Conservation (phyloP, 2,888 invertebrate species). For the Caenorhabditis macrosperma region DNA sequence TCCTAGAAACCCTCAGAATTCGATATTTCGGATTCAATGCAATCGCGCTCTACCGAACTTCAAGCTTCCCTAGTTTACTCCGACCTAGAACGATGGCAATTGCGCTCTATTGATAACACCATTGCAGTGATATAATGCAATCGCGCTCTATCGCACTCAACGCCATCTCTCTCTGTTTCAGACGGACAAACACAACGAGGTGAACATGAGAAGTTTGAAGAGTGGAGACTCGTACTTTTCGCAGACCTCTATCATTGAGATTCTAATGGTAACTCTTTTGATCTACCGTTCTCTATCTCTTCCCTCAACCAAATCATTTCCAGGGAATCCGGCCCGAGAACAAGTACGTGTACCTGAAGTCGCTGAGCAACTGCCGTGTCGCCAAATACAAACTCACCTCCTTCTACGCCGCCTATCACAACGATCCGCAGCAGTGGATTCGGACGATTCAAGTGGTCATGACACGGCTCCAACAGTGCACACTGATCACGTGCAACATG, state of each 20-base stretch:
- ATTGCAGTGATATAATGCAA: too few species aligned
- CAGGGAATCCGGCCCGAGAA: conserved; percentile 32
- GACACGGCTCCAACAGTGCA: conserved; percentile 53
- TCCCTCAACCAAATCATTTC: too few species aligned
- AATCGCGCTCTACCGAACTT: too few species aligned
- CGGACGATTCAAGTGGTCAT: conserved; percentile 60
- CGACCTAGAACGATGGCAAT: too few species aligned
- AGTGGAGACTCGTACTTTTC: conserved; percentile 53
- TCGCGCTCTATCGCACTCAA: too few species aligned
- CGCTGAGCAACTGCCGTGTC: conserved; percentile 30
- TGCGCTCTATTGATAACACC: background rate
- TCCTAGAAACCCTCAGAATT: too few species aligned
- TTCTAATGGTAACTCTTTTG: conserved; percentile 44
- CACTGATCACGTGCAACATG: conserved; percentile 46
- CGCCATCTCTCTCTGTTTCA: conserved; percentile 9
- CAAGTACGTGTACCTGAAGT: conserved; percentile 32
- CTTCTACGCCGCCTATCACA: conserved; percentile 20
- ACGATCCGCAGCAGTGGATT: conserved; percentile 36
- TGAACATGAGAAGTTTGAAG: conserved; percentile 41
- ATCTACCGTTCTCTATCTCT: too few species aligned
- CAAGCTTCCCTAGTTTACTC: too few species aligned
- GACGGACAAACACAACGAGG: conserved; percentile 20
- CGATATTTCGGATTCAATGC: too few species aligned
- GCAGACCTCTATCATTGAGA: conserved; percentile 52
- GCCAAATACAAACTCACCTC: conserved; percentile 45